Base-by-base conservation (phyloP, 1,140 invertebrate species). In the Macrobrachium nipponense region DNA sequence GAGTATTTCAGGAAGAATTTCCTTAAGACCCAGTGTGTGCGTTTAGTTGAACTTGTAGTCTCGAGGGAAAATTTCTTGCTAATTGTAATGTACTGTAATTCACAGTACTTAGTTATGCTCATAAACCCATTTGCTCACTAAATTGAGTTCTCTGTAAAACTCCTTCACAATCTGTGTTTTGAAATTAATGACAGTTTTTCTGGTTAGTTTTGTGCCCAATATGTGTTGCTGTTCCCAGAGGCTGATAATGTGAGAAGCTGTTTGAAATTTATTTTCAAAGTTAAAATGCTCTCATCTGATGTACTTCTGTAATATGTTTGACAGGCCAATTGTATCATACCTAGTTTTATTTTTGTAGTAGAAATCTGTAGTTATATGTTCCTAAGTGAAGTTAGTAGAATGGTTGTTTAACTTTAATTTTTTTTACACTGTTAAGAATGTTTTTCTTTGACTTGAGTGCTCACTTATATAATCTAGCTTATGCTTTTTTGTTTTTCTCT, bases 261-360 rank as follows among this genome's bases (percentile, higher is more conserved):
- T 44, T 62, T 44, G 60, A 23, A 17, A 61, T 64, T 36, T 51
- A 43, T 70, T 80, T n/a, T 44, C 17, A 80, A 62, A 60, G 64
- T 80, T 80, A n/a, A 23, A 80, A 80, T 80, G 78, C 78, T 80
- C 20, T 51, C 78, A 27, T 80, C 78, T 80, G 78, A 80, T 80
- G 44, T 66, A 20, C 43, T 80, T 61, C 76, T 79, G 20, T 62
- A 62, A 61, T 72, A 36, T 85, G 20, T 79, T 85, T 85, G 43
- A 72, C 59, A 68, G 66, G 82, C 76, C 64, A 85, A 85, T 75
- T 85, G 76, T 80, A 79, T 80, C 60, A 80, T 77, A 83, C 61
- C 66, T 80, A 80, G 75, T 85, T 85, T 59, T 85, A 85, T 85
- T 85, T 85, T 85, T 85, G 77, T 85, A 85, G 76, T 85, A 79